A percentile compares a stretch with the other conserved stretches of the same genome.
Evolutionary conservation across 2,797 vertebrate genomes (phyloP).

Genomic region (Rhincodon typus): DNA sequence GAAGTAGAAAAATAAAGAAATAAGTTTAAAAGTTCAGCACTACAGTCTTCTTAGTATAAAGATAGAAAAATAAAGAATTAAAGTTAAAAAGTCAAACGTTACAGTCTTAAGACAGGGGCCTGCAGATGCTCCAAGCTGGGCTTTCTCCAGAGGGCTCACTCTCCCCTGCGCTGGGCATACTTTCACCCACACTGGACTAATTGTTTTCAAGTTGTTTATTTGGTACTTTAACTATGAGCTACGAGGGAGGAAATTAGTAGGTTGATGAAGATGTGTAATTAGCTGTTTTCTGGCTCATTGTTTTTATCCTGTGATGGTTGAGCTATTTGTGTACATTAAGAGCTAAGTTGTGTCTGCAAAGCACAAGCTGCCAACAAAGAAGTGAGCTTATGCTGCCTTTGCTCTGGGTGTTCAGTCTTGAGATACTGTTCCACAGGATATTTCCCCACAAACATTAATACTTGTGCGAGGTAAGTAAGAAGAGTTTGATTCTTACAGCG

Average conservation of each 20-base stretch:
- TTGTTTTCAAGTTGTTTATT: not conserved
- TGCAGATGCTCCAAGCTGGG: too few relatives aligned
- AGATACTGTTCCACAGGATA: not conserved
- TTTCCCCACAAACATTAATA: not conserved
- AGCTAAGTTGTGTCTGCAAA: not conserved
- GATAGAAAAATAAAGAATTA: too few relatives aligned
- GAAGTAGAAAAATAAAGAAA: too few relatives aligned
- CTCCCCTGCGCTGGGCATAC: too few relatives aligned
- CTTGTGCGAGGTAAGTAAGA: not conserved
- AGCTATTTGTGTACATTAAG: not conserved
- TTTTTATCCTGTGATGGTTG: not conserved
- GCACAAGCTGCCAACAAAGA: not conserved
- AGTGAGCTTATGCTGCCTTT: not conserved
- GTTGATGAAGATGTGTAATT: not conserved
- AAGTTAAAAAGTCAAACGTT: too few relatives aligned
- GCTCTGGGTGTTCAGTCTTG: not conserved
- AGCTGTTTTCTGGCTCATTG: not conserved
- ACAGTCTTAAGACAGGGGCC: too few relatives aligned
- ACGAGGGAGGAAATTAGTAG: not conserved
- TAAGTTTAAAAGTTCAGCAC: too few relatives aligned
- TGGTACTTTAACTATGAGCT: not conserved
- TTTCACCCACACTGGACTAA: too few relatives aligned
- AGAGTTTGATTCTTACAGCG: not conserved
- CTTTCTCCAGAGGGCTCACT: too few relatives aligned
- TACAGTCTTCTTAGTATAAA: too few relatives aligned